phyloP scores from a whole-genome alignment of 2,888 invertebrate species.

The Tipula lateralis region DNA sequence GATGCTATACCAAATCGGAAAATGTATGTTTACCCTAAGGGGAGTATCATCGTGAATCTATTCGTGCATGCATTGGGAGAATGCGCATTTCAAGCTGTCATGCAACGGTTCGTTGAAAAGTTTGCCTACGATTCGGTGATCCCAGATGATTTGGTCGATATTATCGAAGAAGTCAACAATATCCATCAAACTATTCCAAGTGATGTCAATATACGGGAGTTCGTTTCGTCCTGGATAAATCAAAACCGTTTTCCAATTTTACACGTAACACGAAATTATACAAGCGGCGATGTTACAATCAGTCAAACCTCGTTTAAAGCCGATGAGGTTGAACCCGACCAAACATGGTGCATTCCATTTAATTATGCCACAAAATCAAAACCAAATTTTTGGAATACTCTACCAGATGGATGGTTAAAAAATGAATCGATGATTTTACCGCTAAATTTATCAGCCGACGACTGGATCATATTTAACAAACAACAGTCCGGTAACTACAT shows the following conservation, averaged over 20 bases:
- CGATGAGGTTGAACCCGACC: not conserved
- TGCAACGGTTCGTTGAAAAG: not conserved
- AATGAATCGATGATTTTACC: not conserved
- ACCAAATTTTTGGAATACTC: not conserved
- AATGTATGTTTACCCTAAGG: not conserved
- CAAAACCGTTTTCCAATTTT: not conserved
- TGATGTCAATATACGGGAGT: not conserved
- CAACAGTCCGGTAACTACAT: not conserved
- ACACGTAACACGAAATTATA: not conserved
- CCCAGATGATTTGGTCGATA: not conserved
- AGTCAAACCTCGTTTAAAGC: not conserved
- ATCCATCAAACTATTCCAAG: not conserved
- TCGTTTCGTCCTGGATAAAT: not conserved
- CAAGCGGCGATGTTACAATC: not conserved
- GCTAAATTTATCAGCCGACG: not conserved
- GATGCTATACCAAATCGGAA: not conserved
- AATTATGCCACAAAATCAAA: conserved; percentile 6
- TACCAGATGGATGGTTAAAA: not conserved
- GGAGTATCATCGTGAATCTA: not conserved
- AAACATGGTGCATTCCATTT: not conserved
- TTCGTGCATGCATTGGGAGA: not conserved
- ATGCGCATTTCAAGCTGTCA: not conserved
- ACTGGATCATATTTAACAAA: not conserved
- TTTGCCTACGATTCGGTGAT: not conserved
- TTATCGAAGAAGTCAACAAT: not conserved